These are phyloP conservation scores for Tetanocera ferruginea DNA, from an alignment of 2,888 invertebrate species.

Conservation along the genomic window DNA sequence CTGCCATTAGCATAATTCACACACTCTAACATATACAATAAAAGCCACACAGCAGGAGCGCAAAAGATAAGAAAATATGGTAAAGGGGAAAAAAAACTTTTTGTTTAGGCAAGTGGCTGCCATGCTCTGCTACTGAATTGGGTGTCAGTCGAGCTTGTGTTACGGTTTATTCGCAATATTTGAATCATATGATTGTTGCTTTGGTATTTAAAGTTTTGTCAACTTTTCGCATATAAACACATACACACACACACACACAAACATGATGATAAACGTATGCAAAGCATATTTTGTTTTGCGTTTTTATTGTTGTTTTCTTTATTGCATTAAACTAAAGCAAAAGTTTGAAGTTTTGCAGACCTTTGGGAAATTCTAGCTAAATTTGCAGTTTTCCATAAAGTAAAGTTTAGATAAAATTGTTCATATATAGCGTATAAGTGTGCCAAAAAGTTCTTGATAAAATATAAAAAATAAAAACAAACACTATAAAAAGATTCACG, in stretches of 20 bases:
- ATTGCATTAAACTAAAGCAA: constrained; percentile 6
- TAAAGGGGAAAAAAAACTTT: background rate
- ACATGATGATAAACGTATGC: constrained; percentile 9
- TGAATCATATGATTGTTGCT: constrained; percentile 42
- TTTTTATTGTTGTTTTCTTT: background rate
- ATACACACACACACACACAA: background rate
- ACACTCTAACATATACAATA: background rate
- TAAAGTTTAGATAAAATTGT: constrained; percentile 11
- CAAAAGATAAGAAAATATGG: constrained; percentile 15
- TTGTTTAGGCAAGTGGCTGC: background rate
- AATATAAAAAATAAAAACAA: background rate
- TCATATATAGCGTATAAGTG: background rate
- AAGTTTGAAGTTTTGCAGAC: constrained; percentile 5
- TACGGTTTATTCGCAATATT: constrained; percentile 14
- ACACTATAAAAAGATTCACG: too few relatives aligned
- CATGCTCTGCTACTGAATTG: background rate
- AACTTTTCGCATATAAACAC: constrained; percentile 35
- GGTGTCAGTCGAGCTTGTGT: background rate
- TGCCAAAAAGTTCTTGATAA: background rate
- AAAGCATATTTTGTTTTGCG: constrained; percentile 31
- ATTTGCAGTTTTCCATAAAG: constrained; percentile 16
- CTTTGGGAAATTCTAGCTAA: constrained; percentile 3
- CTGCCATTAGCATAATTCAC: too few relatives aligned
- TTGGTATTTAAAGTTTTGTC: constrained; percentile 43
- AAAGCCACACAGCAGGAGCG: background rate